Evolutionary conservation across 2,888 invertebrate genomes (phyloP).

Genomic region (Acrobasis repandana): DNA sequence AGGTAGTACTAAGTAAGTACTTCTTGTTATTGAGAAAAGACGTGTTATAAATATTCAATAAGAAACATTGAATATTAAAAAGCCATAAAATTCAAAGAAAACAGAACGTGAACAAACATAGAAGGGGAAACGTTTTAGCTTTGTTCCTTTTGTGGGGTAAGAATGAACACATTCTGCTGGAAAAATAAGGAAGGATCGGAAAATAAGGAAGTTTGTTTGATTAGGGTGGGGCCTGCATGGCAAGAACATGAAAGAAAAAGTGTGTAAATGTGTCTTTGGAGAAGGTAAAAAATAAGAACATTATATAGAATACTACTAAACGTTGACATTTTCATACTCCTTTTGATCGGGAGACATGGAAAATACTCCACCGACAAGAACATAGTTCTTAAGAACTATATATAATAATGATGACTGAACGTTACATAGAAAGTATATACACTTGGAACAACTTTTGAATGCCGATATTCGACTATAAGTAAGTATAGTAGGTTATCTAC

Average conservation of each 20-base stretch:
- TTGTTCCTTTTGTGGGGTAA: conserved; percentile 6
- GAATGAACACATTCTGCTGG: conserved; percentile 10
- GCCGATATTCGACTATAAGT: too few relatives aligned
- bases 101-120: background rate
- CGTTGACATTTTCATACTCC: too few relatives aligned
- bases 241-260: background rate
- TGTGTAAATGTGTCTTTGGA: background rate
- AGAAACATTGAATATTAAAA: background rate
- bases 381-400: too few relatives aligned
- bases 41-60: background rate
- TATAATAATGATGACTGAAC: too few relatives aligned
- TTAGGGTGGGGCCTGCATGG: background rate
- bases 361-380: too few relatives aligned
- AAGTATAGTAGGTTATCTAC: too few relatives aligned
- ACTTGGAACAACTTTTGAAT: too few relatives aligned
- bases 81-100: background rate
- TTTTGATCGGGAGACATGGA: too few relatives aligned
- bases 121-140: background rate
- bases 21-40: background rate
- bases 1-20: too few relatives aligned
- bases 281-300: background rate
- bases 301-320: too few relatives aligned
- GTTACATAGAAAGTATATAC: too few relatives aligned
- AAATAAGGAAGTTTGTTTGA: conserved; percentile 17
- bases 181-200: too few relatives aligned